Evolutionary conservation across 1,140 invertebrate genomes (phyloP), one percentile per base, ranked within the genome.

Genomic region (Diachasmimorpha longicaudata): DNA sequence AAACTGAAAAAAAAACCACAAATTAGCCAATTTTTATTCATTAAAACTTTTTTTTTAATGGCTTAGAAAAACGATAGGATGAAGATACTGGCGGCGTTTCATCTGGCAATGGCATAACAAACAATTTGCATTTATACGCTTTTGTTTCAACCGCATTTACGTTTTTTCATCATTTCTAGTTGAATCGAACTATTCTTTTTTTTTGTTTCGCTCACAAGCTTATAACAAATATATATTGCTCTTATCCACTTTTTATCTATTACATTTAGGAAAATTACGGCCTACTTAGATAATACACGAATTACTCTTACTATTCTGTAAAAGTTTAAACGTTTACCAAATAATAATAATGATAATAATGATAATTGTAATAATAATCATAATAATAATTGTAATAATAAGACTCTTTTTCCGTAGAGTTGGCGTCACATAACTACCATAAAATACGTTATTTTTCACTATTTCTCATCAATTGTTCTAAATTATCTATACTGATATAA

Each of bases 191-290:
- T 63, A 63, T 63, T 52, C 13, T n/a, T 21, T 21, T 58, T 31
- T 63, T 63, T 63, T 25, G 58, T 63, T 63, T 63, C 58, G 58
- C 58, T 63, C 58, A 63, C 58, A 63, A 63, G 58, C 58, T 63
- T 63, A 63, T 63, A 63, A 63, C 58, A 63, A 63, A 63, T 63
- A 63, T 63, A 63, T 63, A 63, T 63, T 63, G 19, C 23, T 31
- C 19, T 63, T 63, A 55, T 55, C 58, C 58, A 63, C 19, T 19
- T 63, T 63, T 63, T 63, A 63, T 63, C 58, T 63, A 63, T 63
- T 63, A 63, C 58, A 63, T 63, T 63, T 63, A 63, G 23, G 58
- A 63, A 52, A 63, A 63, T 63, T 63, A 63, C 11, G 23, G 58
- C 3, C 58, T 63, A 63, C 21, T 63, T 63, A 63, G 19, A 63